Conservation (phyloP, 2,113 vertebrate species). For the Chionis minor region DNA sequence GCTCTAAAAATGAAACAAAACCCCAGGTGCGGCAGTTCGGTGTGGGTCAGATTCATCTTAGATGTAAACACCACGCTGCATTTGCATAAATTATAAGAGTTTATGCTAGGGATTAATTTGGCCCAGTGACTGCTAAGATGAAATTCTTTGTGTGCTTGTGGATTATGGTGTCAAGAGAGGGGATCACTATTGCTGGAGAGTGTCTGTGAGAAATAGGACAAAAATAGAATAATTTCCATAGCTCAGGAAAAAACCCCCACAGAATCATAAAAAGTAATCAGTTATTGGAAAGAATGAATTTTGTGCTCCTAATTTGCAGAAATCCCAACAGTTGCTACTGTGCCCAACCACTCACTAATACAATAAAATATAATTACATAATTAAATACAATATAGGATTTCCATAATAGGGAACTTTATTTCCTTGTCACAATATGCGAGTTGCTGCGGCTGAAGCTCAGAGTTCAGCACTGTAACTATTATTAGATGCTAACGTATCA, state of each 20-base stretch:
- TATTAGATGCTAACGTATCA: not conserved
- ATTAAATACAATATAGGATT: slow-evolving; percentile 74
- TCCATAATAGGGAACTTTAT: slow-evolving; percentile 70
- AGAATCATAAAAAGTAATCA: slow-evolving; percentile 65
- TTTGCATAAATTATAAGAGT: slow-evolving; percentile 2
- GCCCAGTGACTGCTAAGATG: not conserved
- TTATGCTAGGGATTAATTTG: slow-evolving; percentile 17
- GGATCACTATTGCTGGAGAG: slow-evolving; percentile 8
- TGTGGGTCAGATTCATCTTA: not conserved
- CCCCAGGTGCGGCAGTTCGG: not conserved
- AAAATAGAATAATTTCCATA: slow-evolving; percentile 53
- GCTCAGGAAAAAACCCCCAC: not conserved
- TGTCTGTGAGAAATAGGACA: slow-evolving; percentile 24
- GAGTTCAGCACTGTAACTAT: not conserved
- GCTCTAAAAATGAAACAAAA: not conserved
- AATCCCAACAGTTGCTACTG: slow-evolving; percentile 48
- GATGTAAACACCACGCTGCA: not conserved
- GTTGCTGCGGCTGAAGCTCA: slow-evolving; percentile 43
- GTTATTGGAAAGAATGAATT: slow-evolving; percentile 49
- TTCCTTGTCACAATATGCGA: slow-evolving; percentile 56
- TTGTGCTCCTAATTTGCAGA: slow-evolving; percentile 51
- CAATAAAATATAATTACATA: slow-evolving; percentile 74
- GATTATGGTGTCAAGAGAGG: not conserved
- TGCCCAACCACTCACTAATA: slow-evolving; percentile 57
- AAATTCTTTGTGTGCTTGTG: not conserved